Percentiles rank a stretch among this genome's conserved stretches.
Conservation (phyloP, 92 coral and sea anemone species). For the Actinostola sp. region DNA sequence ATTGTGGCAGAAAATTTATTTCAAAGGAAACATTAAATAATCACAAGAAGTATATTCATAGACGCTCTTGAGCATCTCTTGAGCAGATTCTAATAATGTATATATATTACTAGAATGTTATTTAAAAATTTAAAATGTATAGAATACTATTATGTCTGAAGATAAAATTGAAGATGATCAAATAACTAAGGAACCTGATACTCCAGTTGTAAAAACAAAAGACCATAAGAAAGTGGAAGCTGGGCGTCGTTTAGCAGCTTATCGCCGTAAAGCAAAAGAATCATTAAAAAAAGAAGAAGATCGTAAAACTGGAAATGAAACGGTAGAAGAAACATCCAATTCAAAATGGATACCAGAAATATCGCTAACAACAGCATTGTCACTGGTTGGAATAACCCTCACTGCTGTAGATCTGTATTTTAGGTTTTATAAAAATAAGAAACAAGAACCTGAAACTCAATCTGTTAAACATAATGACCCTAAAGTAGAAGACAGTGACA, state of each 20-base stretch:
- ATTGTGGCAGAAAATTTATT: too few species aligned
- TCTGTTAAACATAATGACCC: not conserved
- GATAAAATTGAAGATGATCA: not conserved
- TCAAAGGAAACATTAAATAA: too few species aligned
- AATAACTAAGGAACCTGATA: not conserved
- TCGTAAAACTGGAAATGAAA: conserved; percentile 19
- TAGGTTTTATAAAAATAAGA: conserved; percentile 26
- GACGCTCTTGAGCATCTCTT: too few species aligned
- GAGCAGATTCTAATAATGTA: too few species aligned
- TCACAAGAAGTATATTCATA: too few species aligned
- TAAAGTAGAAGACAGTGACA: not conserved
- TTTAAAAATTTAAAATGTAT: too few species aligned
- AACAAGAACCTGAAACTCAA: not conserved
- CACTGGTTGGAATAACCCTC: conserved; percentile 47
- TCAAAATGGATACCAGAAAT: conserved; percentile 18
- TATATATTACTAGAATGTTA: too few species aligned
- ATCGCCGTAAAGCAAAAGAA: conserved; percentile 32
- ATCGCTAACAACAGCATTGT: conserved; percentile 33
- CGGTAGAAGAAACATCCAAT: not conserved
- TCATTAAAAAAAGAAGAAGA: conserved; percentile 25
- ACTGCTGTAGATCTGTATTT: conserved; percentile 47
- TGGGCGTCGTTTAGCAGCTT: conserved; percentile 24
- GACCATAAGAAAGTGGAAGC: conserved; percentile 19
- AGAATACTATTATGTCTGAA: too few species aligned
- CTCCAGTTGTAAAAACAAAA: not conserved